phyloP scores from a whole-genome alignment of 2,888 invertebrate genomes.

The Catocala sponsa region DNA sequence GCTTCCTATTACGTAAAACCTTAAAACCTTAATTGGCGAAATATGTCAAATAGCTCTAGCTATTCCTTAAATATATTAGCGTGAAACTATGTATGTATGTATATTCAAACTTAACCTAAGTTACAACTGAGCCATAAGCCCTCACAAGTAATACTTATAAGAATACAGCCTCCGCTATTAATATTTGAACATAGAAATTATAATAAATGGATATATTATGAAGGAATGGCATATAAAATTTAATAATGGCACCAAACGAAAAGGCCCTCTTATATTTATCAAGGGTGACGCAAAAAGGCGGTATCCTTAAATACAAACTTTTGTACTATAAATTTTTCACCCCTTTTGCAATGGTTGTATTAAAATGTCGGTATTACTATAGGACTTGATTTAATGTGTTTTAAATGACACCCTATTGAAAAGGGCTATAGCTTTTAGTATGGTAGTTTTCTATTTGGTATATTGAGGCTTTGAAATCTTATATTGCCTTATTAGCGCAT shows the following conservation, averaged over 20 bases:
- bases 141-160: constrained; percentile 30
- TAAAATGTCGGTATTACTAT: constrained; percentile 29
- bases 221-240: constrained; percentile 59
- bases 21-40: too few relatives aligned
- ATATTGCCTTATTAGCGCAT: too few relatives aligned
- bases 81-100: too few relatives aligned
- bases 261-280: constrained; percentile 53
- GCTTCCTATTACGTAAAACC: too few relatives aligned
- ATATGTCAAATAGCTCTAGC: too few relatives aligned
- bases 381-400: constrained; percentile 45
- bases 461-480: not conserved
- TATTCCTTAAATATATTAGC: too few relatives aligned
- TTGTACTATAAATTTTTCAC: constrained; percentile 49
- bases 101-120: too few relatives aligned
- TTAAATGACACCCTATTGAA: constrained; percentile 26
- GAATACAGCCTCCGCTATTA: constrained; percentile 44
- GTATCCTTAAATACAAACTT: constrained; percentile 43
- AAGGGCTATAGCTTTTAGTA: not conserved
- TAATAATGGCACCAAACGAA: constrained; percentile 59
- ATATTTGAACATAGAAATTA: constrained; percentile 67
- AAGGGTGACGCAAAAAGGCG: constrained; percentile 49
- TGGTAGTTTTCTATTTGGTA: not conserved
- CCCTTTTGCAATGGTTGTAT: constrained; percentile 45
- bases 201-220: constrained; percentile 59
- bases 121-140: constrained; percentile 22